A percentile compares a stretch with the other conserved stretches of the same genome.
Evolutionary conservation across 2,797 vertebrate species (phyloP).

Genomic region (Tolypeutes matacus): DNA sequence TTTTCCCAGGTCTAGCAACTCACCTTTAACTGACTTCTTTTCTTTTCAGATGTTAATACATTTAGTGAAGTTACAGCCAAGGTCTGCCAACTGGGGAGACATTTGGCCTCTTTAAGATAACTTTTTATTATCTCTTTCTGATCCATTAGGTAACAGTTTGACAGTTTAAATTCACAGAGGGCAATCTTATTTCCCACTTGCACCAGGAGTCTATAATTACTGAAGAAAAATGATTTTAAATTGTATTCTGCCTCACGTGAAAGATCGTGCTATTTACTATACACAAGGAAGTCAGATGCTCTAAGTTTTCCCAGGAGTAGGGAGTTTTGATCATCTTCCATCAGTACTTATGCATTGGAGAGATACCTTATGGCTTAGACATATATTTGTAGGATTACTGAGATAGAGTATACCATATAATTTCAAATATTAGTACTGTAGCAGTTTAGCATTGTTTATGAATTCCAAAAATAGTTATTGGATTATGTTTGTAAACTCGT

Average conservation of each 20-base stretch:
- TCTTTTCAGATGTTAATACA: not conserved
- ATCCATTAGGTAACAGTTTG: not conserved
- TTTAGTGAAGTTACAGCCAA: not conserved
- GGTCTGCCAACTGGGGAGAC: not conserved
- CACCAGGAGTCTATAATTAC: not conserved
- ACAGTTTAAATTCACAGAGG: not conserved
- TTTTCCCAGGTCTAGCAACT: not conserved
- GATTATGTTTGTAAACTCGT: too few relatives aligned
- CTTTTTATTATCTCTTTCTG: slow-evolving; percentile 29
- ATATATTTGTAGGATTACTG: not conserved
- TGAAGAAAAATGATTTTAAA: not conserved
- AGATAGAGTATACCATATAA: not conserved
- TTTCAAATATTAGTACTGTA: slow-evolving; percentile 32
- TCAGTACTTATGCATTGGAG: not conserved
- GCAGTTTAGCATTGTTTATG: too few relatives aligned
- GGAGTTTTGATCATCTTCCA: not conserved
- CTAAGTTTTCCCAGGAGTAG: not conserved
- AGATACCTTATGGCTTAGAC: not conserved
- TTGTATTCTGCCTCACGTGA: not conserved
- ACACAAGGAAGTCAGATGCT: not conserved
- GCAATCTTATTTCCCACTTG: not conserved
- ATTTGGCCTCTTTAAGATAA: not conserved
- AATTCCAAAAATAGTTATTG: too few relatives aligned
- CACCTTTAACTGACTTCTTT: not conserved
- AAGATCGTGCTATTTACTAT: not conserved